Evolutionary conservation across 2,797 vertebrate genomes (phyloP).

Genomic region (Epinephelus awoara): DNA sequence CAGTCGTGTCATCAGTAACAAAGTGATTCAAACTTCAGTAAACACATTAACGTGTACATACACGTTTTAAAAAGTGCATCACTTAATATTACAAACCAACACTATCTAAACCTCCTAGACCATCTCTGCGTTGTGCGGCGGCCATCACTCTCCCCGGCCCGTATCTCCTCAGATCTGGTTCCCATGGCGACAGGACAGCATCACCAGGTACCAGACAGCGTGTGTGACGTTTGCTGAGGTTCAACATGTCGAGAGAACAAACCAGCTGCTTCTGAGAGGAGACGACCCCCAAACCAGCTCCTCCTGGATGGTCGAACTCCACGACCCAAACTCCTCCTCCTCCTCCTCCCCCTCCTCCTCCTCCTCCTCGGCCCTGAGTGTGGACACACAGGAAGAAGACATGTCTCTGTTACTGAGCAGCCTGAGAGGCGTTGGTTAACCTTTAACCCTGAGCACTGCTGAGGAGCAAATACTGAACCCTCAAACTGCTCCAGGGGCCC

Average conservation of each 20-base stretch:
- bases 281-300: neutral
- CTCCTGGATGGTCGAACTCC: conserved; percentile 82
- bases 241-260: conserved; percentile 85
- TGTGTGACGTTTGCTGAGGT: conserved; percentile 64
- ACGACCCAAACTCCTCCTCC: conserved; percentile 81
- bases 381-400: neutral
- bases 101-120: conserved; percentile 68
- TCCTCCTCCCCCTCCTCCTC: too few species aligned
- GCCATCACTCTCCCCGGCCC: conserved; percentile 88
- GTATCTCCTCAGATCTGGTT: conserved; percentile 78
- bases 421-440: too few species aligned
- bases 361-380: conserved; percentile 40
- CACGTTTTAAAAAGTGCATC: neutral
- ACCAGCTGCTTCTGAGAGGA: conserved; percentile 75
- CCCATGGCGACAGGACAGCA: conserved; percentile 90
- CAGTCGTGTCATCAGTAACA: neutral
- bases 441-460: too few species aligned
- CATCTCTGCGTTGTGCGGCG: conserved; percentile 78
- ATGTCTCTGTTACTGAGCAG: neutral
- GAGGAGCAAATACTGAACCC: too few species aligned
- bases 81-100: too few species aligned
- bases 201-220: conserved; percentile 85
- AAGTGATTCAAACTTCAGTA: neutral
- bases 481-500: too few species aligned
- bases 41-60: neutral